These are phyloP conservation scores for Polyploca ridens DNA, from an alignment of 2,888 invertebrate genomes.

Conservation along the genomic window DNA sequence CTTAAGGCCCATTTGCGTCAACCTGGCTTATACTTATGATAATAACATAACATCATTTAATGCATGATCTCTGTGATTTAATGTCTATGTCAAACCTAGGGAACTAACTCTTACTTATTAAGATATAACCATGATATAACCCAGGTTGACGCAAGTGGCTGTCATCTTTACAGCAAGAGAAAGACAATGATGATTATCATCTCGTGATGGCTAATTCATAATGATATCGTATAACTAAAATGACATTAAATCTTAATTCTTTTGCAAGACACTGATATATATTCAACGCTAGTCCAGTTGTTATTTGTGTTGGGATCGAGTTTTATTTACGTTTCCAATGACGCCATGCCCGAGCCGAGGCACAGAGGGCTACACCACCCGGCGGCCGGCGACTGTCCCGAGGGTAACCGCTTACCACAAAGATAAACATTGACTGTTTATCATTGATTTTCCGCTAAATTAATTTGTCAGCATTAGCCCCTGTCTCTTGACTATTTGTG, in stretches of 20 bases:
- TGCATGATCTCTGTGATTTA: too few species aligned
- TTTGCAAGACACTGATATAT: conserved; percentile 17
- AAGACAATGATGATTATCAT: too few species aligned
- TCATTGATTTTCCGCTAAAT: conserved; percentile 82
- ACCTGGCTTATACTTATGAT: too few species aligned
- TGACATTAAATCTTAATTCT: not conserved
- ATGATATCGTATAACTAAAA: conserved; percentile 20
- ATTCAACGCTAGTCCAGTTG: conserved; percentile 50
- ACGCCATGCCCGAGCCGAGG: conserved; percentile 46
- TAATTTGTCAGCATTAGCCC: conserved; percentile 66
- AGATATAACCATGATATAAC: too few species aligned
- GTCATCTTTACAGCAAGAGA: too few species aligned
- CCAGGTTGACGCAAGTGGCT: too few species aligned
- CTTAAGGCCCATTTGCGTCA: too few species aligned
- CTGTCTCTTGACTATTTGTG: not conserved
- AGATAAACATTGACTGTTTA: conserved; percentile 74
- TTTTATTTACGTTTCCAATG: conserved; percentile 79
- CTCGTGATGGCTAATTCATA: not conserved
- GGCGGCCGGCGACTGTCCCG: conserved; percentile 46
- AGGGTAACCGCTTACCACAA: conserved; percentile 67
- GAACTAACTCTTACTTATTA: too few species aligned
- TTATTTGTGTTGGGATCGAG: conserved; percentile 79
- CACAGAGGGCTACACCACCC: conserved; percentile 44
- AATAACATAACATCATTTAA: too few species aligned
- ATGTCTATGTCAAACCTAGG: too few species aligned